Base-by-base conservation (phyloP, 1,140 invertebrate species). In the Euura saliciscinereae region DNA sequence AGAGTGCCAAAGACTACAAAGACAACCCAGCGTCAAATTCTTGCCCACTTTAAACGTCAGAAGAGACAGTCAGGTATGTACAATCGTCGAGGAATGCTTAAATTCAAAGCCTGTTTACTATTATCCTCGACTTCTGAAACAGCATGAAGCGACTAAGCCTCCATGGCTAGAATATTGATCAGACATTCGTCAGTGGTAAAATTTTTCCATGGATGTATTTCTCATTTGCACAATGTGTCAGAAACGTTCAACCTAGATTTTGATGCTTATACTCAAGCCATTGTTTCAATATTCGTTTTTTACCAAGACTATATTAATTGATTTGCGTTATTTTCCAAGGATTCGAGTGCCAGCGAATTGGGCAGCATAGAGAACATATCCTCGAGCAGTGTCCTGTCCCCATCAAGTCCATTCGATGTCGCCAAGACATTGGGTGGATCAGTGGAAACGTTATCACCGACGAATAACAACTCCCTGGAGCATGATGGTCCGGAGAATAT, bases 281-380 rank as follows among this genome's bases (percentile, higher is more conserved):
- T 28, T 28, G 28, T 28, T 28, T 28, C 28, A 28, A 28, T 28
- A 28, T 28, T 28, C 28, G 28, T 28, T 28, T 28, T 28, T 28
- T 28, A 28, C 28, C 28, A 28, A 28, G 28, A 28, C 28, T 28
- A 28, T 28, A 28, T 28, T 28, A 28, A 28, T 28, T 28, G 28
- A 28, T 28, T 28, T 28, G 28, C 28, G 0, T 28, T 28, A 28
- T 28, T 66, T 13, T 71, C 70, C 28, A 68, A 88, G 85, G 85
- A 86, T 77, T 86, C 85, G 4, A 85, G 73, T 69, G 76, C 81
- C 5, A 85, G 85, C 46, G 83, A 88, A 65, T 72, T 82, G 6
- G 81, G 84, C 65, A 86, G 84, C 70, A 79, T 81, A 8, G 85
- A 86, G 44, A 86, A 79, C 68, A 78, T 84, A 2, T 80, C 77